Evolutionary conservation across 1,140 invertebrate species (phyloP), one percentile per base, ranked within the genome.

Genomic region (Drosophila tropicalis): DNA sequence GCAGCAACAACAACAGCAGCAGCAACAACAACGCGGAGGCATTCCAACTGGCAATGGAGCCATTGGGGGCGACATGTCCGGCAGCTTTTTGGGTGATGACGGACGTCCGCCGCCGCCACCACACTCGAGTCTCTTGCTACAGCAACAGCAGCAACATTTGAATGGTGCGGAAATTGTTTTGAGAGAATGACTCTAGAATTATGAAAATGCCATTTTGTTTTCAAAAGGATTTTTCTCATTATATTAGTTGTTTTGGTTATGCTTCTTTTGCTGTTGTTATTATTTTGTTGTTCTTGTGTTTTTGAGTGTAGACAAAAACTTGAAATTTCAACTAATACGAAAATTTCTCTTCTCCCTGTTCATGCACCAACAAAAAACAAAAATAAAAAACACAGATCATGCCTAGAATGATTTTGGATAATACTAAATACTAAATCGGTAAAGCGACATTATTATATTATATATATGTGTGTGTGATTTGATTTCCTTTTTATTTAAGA

Each of bases 51-150:
- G 90, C 67, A 91, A 91, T 67, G 90, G 90, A 29, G 81, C 78
- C 74, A 74, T 91, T 32, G 90, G 44, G 9, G 19, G 44, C 17
- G 44, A 91, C 34, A 79, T 91, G 77, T 63, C 85, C 62, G 68
- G 66, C 17, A 71, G 71, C 32, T 91, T 80, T 62, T 81, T 87
- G 87, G 94, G 93, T 76, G 93, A 94, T 91, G 94, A 95, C 86
- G 93, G 94, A 72, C 92, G 92, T 47, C 95, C 95, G 71, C 95
- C 95, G 67, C 95, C 95, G 72, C 95, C 94, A 67, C 94, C 94
- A 70, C 94, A 93, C 92, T 95, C 94, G 86, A 96, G 96, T 92
- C 94, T 98, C 85, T 95, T 98, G 93, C 96, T 97, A 91, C 96
- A 97, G 91, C 75, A 86, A 67, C 85, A 39, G 91, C 96, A 97